A percentile compares a stretch with the other conserved stretches of the same genome.
Evolutionary conservation across 1,140 invertebrate genomes (phyloP).

Genomic region (Himalopsyche phryganea): DNA sequence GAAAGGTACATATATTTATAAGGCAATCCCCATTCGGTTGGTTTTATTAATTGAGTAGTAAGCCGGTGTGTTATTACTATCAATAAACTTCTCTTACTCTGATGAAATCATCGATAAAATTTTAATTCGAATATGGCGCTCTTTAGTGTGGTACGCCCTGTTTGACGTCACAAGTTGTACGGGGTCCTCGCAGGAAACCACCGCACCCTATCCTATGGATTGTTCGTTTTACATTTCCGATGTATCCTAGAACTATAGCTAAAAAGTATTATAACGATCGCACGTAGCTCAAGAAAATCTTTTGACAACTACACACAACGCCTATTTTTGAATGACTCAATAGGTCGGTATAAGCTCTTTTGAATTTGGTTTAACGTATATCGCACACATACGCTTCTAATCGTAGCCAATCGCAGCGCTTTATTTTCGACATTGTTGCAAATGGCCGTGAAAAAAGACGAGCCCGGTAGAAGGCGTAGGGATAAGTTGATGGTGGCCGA

Average conservation of each 20-base stretch:
- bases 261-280: conserved; percentile 14
- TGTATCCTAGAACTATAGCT: conserved; percentile 6
- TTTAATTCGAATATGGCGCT: conserved; percentile 30
- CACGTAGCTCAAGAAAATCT: conserved; percentile 12
- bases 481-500: conserved; percentile 44
- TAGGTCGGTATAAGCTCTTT: neutral
- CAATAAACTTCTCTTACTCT: too few relatives aligned
- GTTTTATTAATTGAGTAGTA: too few relatives aligned
- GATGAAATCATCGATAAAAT: too few relatives aligned
- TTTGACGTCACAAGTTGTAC: conserved; percentile 48
- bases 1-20: too few relatives aligned
- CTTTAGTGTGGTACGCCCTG: conserved; percentile 48
- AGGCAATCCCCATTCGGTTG: too few relatives aligned
- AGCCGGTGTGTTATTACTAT: too few relatives aligned
- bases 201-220: conserved; percentile 45
- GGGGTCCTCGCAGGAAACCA: conserved; percentile 47
- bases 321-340: neutral
- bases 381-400: conserved; percentile 28
- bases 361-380: neutral
- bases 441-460: conserved; percentile 53
- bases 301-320: neutral
- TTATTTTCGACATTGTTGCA: conserved; percentile 54
- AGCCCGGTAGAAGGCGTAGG: conserved; percentile 48
- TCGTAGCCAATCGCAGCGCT: conserved; percentile 45
- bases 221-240: conserved; percentile 19